Base-by-base conservation (phyloP, 2,888 invertebrate species). In the Tyria jacobaeae region DNA sequence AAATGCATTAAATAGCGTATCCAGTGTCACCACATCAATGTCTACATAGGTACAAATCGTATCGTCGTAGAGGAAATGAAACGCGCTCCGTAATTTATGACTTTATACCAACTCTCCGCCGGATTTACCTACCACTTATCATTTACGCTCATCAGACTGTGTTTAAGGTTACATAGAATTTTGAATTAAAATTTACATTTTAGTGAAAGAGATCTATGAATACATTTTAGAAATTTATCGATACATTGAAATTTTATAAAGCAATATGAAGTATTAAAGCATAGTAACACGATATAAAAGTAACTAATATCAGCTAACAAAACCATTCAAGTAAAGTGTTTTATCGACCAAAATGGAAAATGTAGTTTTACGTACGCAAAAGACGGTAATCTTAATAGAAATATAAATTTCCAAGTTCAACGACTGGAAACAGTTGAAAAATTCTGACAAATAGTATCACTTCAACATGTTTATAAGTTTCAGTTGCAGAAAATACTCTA, bases 31-130 rank as follows among this genome's bases (percentile, higher is more conserved):
- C 73, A 80, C 54, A 68, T 74, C 70, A 58, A 54, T 60, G 72
- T 70, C 63, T 70, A 69, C 82, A 82, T 84, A 85, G 82, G 84
- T 87, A 88, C 87, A 85, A 89, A 89, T 88, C 88, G n/a, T n/a
- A n/a, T n/a, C n/a, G n/a, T 87, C 84, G 87, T 86, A 79, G 86
- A 89, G 93, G 93, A 93, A 93, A 93, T 92, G 92, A 91, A 91
- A 92, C 88, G 89, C 87, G 85, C 81, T 77, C 75, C 62, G 83
- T 87, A 89, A 92, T 92, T 92, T 91, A 91, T 89, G 79, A 85
- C 79, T 78, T 76, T 76, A 83, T 87, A 84, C 86, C 83, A 86
- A 86, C 76, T 70, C 84, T 76, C 82, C 76, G 76, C 86, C 84
- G 87, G 86, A 85, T 86, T 81, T 79, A 83, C 85, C 86, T 79